Evolutionary conservation across 2,888 invertebrate species (phyloP).

Genomic region (Protophormia terraenovae): DNA sequence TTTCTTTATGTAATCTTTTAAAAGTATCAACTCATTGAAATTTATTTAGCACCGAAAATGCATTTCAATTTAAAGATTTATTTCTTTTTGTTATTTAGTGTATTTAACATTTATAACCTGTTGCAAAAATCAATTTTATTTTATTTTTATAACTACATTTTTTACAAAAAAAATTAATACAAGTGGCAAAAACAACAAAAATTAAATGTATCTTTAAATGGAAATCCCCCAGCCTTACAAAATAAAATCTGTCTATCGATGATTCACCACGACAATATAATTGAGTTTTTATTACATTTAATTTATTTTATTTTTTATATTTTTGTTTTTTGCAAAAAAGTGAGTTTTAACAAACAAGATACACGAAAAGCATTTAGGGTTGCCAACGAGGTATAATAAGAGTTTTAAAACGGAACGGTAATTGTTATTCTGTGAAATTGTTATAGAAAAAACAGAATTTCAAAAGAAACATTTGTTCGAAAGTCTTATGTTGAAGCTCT

Average conservation of each 20-base stretch:
- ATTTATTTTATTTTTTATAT: background rate
- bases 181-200: background rate
- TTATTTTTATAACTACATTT: background rate
- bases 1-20: too few relatives aligned
- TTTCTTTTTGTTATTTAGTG: background rate
- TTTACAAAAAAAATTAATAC: background rate
- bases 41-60: too few relatives aligned
- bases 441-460: too few relatives aligned
- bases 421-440: too few relatives aligned
- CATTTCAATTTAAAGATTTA: background rate
- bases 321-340: conserved; percentile 2
- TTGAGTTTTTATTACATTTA: conserved; percentile 38
- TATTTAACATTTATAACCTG: conserved; percentile 11
- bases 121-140: conserved; percentile 9
- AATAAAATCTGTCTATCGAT: background rate
- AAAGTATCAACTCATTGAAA: background rate
- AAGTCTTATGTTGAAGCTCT: too few relatives aligned
- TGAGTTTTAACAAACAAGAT: conserved; percentile 14
- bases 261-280: conserved; percentile 38
- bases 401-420: background rate
- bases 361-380: conserved; percentile 2
- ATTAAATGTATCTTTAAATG: conserved; percentile 13
- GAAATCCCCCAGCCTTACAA: conserved; percentile 14
- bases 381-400: background rate
- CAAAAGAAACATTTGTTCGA: too few relatives aligned